These are phyloP conservation scores for Myrmecophaga tridactyla DNA, from an alignment of 2,113 vertebrate genomes.

Conservation along the genomic window DNA sequence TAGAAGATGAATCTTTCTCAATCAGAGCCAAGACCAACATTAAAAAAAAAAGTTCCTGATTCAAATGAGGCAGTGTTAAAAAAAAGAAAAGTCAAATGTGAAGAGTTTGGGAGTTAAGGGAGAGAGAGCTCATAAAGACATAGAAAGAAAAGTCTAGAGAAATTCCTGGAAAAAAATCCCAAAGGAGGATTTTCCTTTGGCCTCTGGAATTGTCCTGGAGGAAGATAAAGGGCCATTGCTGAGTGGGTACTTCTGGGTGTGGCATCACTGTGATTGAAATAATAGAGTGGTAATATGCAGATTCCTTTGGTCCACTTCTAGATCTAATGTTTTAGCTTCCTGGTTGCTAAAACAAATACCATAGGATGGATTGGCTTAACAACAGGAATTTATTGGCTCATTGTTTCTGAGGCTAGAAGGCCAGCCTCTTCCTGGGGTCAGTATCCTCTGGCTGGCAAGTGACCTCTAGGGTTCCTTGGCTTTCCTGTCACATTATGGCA, in stretches of 20 bases:
- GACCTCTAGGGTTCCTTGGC: no score
- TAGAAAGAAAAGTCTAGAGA: not conserved
- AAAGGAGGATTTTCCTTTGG: not conserved
- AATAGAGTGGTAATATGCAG: not conserved
- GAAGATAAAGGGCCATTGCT: not conserved
- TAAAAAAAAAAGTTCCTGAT: not conserved
- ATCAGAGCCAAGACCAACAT: slow-evolving; percentile 7
- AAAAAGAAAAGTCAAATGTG: not conserved
- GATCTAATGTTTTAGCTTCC: no score
- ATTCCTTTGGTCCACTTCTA: not conserved
- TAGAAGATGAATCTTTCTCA: slow-evolving; percentile 5
- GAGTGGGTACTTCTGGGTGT: not conserved
- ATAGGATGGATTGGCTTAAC: no score
- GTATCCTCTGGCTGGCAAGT: no score
- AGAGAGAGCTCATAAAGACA: not conserved
- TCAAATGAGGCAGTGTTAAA: not conserved
- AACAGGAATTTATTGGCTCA: no score
- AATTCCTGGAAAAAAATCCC: not conserved
- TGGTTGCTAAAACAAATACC: no score
- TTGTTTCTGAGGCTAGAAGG: no score
- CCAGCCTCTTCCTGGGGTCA: no score
- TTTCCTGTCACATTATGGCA: no score
- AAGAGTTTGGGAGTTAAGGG: not conserved
- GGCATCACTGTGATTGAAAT: not conserved
- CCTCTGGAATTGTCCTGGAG: not conserved